Base-by-base conservation (phyloP, 2,797 vertebrate genomes). In the Scleropages formosus region DNA sequence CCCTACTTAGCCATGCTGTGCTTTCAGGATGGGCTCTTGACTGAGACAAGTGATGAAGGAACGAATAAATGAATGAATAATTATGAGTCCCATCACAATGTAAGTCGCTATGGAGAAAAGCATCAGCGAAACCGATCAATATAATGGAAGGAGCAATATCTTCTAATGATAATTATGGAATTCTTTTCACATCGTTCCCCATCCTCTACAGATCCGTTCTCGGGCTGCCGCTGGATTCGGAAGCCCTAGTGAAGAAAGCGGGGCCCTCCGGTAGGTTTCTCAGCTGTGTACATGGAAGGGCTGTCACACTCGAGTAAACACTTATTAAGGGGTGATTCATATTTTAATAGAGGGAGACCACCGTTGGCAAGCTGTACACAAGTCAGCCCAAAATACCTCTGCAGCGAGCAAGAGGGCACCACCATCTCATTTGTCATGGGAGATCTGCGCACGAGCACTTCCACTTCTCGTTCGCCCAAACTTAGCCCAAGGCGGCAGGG, bases 291-390 rank as follows among this genome's bases (percentile, higher is more conserved):
- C 49, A 58, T 58, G 77, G 59, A 70, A 58, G 31, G 39, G 49
- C 65, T 70, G 72, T 74, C 72, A 49, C 27, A 64, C 59, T 39
- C 44, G 31, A 65, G 68, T 74, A 63, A 69, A 70, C 77, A 74
- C 72, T 70, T 74, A 74, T 78, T 78, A 74, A 74, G 72, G 58
- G 13, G 47, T 74, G 72, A 74, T 78, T 74, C 69, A 78, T 70
- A 62, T 73, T 44, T 26, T 31, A 70, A 64, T 46, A 62, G 72
- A 44, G 58, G 65, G 13, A 58, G 72, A 62, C 64, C 72, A 69
- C 64, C 65, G 11, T 47, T 69, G 64, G 39, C 56, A 63, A 70
- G 65, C 59, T 31, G 64, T 26, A 70, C 66, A 51, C 26, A 74
- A 69, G 47, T 74, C 64, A 20, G 16, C 27, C 22, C 24, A 68